Conservation (phyloP, 2,888 invertebrate genomes). For the Junonia oenone region DNA sequence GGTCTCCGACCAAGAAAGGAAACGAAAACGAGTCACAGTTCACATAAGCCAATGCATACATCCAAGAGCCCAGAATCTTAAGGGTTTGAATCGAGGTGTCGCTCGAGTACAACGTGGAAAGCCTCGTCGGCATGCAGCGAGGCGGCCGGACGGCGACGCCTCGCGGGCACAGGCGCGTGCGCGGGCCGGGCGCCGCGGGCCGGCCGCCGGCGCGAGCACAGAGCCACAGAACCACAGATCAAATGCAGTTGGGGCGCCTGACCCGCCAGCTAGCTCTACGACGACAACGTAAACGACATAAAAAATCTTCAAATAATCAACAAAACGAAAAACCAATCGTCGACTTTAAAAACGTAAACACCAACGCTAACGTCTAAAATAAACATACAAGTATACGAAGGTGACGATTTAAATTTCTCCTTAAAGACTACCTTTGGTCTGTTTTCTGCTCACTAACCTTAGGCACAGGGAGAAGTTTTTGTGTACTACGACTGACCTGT, state of each 20-base stretch:
- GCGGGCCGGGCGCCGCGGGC: slow-evolving; percentile 34
- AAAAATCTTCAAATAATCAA: slow-evolving; percentile 52
- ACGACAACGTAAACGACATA: slow-evolving; percentile 72
- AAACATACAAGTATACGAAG: slow-evolving; percentile 80
- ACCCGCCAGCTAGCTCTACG: slow-evolving; percentile 75
- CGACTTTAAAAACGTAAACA: slow-evolving; percentile 74
- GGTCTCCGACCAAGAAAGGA: slow-evolving; percentile 74
- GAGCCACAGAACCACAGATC: slow-evolving; percentile 75
- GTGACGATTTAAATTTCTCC: slow-evolving; percentile 79
- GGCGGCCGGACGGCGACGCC: slow-evolving; percentile 58
- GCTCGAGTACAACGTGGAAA: slow-evolving; percentile 73
- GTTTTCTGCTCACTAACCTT: slow-evolving; percentile 97
- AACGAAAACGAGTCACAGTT: slow-evolving; percentile 80
- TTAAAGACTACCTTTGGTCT: slow-evolving; percentile 84
- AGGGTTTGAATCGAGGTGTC: slow-evolving; percentile 77
- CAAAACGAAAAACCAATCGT: slow-evolving; percentile 68
- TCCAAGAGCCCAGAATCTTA: slow-evolving; percentile 80
- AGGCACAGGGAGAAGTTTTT: slow-evolving; percentile 99
- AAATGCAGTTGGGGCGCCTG: slow-evolving; percentile 76
- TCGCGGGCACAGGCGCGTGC: slow-evolving; percentile 30
- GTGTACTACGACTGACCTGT: slow-evolving; percentile 99
- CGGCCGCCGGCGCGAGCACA: slow-evolving; percentile 60
- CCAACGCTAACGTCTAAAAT: slow-evolving; percentile 78
- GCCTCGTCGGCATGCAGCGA: slow-evolving; percentile 75
- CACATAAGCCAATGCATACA: slow-evolving; percentile 80